These are phyloP conservation scores for Umimayanthus chanpuru DNA, from an alignment of 92 coral and sea anemone species.

Conservation along the genomic window DNA sequence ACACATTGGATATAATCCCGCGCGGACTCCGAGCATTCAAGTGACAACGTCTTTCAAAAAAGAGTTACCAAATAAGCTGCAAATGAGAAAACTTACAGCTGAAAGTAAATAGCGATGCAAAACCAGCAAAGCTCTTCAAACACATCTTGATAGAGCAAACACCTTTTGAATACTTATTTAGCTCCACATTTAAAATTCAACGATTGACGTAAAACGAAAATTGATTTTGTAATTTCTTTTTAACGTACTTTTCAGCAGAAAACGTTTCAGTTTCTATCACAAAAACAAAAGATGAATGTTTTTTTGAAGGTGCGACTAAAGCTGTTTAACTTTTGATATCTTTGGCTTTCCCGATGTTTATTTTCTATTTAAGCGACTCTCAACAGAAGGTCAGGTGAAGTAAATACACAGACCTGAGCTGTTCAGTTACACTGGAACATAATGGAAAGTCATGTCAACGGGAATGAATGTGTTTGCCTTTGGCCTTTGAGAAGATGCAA, in stretches of 20 bases:
- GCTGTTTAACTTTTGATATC: neutral
- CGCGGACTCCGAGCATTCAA: neutral
- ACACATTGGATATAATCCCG: neutral
- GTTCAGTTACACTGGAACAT: neutral
- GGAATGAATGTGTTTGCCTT: neutral
- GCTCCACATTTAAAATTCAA: neutral
- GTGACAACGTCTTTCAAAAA: neutral
- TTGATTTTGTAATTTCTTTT: too few relatives aligned
- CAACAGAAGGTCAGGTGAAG: neutral
- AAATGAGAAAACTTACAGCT: neutral
- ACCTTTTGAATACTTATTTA: neutral
- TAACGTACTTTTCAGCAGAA: neutral
- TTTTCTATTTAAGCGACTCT: neutral
- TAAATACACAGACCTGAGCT: too few relatives aligned
- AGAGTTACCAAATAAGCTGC: neutral
- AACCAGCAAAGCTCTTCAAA: neutral
- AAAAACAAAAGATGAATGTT: neutral
- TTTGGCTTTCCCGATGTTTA: too few relatives aligned
- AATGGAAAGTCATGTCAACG: neutral
- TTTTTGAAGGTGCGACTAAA: neutral
- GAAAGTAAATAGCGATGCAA: neutral
- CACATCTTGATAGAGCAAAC: neutral
- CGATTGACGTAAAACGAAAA: neutral
- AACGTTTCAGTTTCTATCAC: neutral
- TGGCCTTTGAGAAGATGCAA: neutral